Evolutionary conservation across 2,888 invertebrate genomes (phyloP).

Genomic region (Andrena bucephala): DNA sequence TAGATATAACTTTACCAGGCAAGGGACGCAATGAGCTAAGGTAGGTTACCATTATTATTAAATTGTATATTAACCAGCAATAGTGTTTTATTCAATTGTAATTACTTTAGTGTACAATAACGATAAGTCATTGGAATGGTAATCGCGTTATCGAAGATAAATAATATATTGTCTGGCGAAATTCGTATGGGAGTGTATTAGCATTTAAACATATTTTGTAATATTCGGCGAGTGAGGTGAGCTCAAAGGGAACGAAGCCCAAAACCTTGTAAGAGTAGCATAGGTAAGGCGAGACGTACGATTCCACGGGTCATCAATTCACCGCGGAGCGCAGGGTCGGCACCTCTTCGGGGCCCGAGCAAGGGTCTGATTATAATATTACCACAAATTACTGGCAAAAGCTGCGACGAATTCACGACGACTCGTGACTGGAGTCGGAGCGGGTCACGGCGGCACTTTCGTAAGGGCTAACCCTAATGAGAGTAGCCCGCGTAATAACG

Average conservation of each 20-base stretch:
- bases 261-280: conserved; percentile 49
- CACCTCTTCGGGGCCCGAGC: conserved; percentile 60
- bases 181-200: not conserved
- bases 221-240: conserved; percentile 8
- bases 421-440: conserved; percentile 50
- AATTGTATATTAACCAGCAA: not conserved
- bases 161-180: not conserved
- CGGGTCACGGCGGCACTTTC: conserved; percentile 56
- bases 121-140: not conserved
- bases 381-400: conserved; percentile 77
- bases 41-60: no score
- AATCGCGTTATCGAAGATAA: not conserved
- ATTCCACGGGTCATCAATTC: conserved; percentile 78
- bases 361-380: conserved; percentile 79
- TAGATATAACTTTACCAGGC: no score
- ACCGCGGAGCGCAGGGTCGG: conserved; percentile 59
- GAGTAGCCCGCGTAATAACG: conserved; percentile 66
- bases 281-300: conserved; percentile 54
- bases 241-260: conserved; percentile 32
- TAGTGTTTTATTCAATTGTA: not conserved
- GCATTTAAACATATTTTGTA: conserved; percentile 1
- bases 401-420: conserved; percentile 75
- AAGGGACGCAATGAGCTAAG: no score
- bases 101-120: not conserved
- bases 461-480: conserved; percentile 54